Conservation (phyloP, 2,797 vertebrate species). For the Schizopygopsis malacanthus region DNA sequence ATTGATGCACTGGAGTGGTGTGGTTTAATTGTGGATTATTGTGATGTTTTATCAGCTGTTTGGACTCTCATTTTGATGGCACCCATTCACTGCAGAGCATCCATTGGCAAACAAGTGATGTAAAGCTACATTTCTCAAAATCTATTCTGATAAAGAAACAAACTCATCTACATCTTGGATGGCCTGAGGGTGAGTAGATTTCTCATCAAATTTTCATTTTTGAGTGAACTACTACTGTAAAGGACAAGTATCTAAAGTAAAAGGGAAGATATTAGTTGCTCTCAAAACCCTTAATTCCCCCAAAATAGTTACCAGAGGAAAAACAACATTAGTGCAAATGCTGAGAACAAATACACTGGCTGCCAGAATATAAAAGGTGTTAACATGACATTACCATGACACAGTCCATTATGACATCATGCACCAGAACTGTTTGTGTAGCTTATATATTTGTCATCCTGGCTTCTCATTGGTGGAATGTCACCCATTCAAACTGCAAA, state of each 20-base stretch:
- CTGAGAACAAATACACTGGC: slow-evolving; percentile 31
- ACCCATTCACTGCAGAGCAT: neutral
- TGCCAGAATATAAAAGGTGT: neutral
- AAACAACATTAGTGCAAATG: slow-evolving; percentile 50
- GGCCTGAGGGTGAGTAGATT: neutral
- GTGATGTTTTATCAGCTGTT: neutral
- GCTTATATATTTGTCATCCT: neutral
- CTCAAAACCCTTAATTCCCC: neutral
- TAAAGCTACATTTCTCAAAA: neutral
- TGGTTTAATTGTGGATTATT: neutral
- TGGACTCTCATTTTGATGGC: neutral
- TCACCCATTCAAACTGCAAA: neutral
- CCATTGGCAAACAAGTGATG: neutral
- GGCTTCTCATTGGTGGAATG: slow-evolving; percentile 1
- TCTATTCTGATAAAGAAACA: neutral
- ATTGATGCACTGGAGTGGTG: neutral
- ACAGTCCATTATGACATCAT: neutral
- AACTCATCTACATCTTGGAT: neutral
- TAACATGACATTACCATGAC: neutral
- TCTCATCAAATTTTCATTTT: neutral
- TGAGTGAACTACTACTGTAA: neutral
- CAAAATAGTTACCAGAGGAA: neutral
- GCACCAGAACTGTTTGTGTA: slow-evolving; percentile 1
- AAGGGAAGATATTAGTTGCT: slow-evolving; percentile 20
- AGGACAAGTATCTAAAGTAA: slow-evolving; percentile 46